These are phyloP conservation scores for Pseudoips prasinana DNA, from an alignment of 2,888 invertebrate genomes.

Conservation along the genomic window DNA sequence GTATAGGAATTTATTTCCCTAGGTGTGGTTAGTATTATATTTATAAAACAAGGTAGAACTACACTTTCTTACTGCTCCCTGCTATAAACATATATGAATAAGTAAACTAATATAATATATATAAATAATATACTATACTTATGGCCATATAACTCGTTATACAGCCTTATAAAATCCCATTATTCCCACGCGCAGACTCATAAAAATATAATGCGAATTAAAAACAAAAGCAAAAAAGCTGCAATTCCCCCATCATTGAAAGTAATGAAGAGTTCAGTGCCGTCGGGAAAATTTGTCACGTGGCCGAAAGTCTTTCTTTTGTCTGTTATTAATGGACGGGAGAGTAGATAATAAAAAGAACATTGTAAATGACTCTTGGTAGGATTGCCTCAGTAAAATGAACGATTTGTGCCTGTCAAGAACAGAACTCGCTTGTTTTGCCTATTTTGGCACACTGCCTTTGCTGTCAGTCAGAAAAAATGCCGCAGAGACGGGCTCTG, in stretches of 20 bases:
- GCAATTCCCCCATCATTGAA: slow-evolving; percentile 40
- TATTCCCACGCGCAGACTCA: too few species aligned
- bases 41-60: too few species aligned
- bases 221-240: too few species aligned
- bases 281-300: slow-evolving; percentile 46
- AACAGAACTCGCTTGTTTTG: slow-evolving; percentile 14
- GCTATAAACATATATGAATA: too few species aligned
- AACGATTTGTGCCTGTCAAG: slow-evolving; percentile 44
- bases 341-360: slow-evolving; percentile 52
- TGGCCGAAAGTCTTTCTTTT: slow-evolving; percentile 44
- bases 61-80: too few species aligned
- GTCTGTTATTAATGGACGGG: slow-evolving; percentile 49
- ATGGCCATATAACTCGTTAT: too few species aligned
- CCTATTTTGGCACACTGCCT: slow-evolving; percentile 1
- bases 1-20: too few species aligned
- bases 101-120: too few species aligned
- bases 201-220: too few species aligned
- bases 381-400: slow-evolving; percentile 39
- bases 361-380: slow-evolving; percentile 50
- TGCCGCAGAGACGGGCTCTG: neutral
- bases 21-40: too few species aligned
- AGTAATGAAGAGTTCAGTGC: slow-evolving; percentile 54
- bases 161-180: too few species aligned
- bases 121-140: too few species aligned
- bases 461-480: slow-evolving; percentile 1